Conservation (phyloP, 2,888 invertebrate species). For the Macaria liturata region DNA sequence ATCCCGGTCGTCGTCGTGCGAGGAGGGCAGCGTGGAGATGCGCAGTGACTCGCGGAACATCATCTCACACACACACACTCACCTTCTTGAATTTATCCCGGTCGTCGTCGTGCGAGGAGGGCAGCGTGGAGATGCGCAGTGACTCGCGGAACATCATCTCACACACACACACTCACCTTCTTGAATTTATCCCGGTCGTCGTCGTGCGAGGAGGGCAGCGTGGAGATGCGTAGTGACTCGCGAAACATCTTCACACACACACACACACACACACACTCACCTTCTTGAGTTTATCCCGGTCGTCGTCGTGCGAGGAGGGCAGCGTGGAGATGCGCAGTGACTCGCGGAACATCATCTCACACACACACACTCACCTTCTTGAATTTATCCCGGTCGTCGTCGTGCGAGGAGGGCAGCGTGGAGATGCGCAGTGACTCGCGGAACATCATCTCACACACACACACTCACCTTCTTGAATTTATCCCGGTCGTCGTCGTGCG, state of each 20-base stretch:
- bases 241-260: conserved; percentile 99
- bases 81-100: conserved; percentile 94
- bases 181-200: conserved; percentile 91
- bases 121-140: conserved; percentile 92
- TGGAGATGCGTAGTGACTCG: conserved; percentile 95
- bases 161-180: conserved; percentile 82
- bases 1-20: conserved; percentile 88
- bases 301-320: conserved; percentile 85
- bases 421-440: conserved; percentile 96
- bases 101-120: conserved; percentile 86
- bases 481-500: conserved; percentile 88
- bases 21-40: conserved; percentile 89
- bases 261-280: conserved; percentile 59
- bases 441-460: conserved; percentile 93
- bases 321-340: conserved; percentile 94
- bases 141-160: conserved; percentile 99
- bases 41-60: conserved; percentile 99
- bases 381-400: conserved; percentile 90
- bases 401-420: conserved; percentile 85
- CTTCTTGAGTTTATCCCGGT: conserved; percentile 93
- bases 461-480: conserved; percentile 90
- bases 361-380: conserved; percentile 86
- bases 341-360: conserved; percentile 98
- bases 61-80: conserved; percentile 83
- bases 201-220: conserved; percentile 86